Percentiles rank a stretch among this genome's conserved stretches.
phyloP scores from a whole-genome alignment of 1,140 invertebrate species.

The Temnothorax nylanderi region DNA sequence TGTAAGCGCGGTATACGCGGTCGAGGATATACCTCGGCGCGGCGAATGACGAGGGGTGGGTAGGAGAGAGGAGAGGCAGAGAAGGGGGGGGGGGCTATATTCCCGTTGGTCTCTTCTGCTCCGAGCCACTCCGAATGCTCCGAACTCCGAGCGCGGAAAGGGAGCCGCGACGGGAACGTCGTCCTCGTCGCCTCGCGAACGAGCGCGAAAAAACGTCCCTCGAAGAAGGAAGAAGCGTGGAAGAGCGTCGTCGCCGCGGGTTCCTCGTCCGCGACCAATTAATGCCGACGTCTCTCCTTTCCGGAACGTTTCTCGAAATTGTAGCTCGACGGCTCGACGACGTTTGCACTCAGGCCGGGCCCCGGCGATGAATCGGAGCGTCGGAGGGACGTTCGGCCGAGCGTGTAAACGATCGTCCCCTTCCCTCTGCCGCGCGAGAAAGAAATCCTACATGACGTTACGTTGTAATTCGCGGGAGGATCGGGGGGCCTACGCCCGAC shows the following conservation, averaged over 20 bases:
- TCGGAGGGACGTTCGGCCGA: not conserved
- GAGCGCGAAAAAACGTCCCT: constrained; percentile 58
- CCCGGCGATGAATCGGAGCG: too few species aligned
- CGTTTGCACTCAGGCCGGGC: not conserved
- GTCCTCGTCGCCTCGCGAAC: not conserved
- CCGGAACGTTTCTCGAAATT: constrained; percentile 56
- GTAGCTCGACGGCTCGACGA: constrained; percentile 53
- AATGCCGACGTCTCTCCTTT: constrained; percentile 77
- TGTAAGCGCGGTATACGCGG: constrained; percentile 56
- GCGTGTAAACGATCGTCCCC: constrained; percentile 10
- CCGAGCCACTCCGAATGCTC: too few species aligned
- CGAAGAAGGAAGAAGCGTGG: constrained; percentile 30
- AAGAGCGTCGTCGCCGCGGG: constrained; percentile 73
- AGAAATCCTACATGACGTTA: constrained; percentile 14
- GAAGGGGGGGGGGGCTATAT: constrained; percentile 24
- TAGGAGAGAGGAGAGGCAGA: constrained; percentile 53
- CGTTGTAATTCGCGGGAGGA: constrained; percentile 6
- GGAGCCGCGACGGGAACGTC: constrained; percentile 54
- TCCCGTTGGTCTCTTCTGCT: constrained; percentile 64
- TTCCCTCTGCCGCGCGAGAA: not conserved
- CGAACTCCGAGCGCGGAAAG: constrained; percentile 54
- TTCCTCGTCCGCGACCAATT: constrained; percentile 79
- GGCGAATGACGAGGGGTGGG: constrained; percentile 50
- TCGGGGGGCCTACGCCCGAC: too few species aligned
- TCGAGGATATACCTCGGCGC: constrained; percentile 59